Base-by-base conservation (phyloP, 2,888 invertebrate genomes). In the Drosophila recens region DNA sequence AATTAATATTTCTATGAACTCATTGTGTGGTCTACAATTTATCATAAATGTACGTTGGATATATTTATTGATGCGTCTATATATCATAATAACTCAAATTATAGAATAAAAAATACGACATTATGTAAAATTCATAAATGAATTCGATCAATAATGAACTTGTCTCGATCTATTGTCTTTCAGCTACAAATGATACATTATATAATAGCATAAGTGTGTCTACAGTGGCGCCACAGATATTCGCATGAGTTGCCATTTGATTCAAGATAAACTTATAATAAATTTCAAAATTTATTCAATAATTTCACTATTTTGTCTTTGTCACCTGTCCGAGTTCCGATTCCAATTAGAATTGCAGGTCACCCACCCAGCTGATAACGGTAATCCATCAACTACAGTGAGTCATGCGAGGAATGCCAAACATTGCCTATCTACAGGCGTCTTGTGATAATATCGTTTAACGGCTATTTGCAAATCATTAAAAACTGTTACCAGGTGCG, bases 401-500 rank as follows among this genome's bases (percentile, higher is more conserved):
- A 65, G 43, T 65, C 59, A 65, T 27, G 46, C 13, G n/a, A 34
- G 57, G 45, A 57, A 34, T 57, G 13, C 48, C 58, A n/a, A 11
- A 30, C 49, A 48, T 43, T 64, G 57, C 46, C 49, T 59, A 59
- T 59, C 40, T 17, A n/a, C 49, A 30, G 48, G 58, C 48, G 34
- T 30, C 30, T 8, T 3, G 8, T 15, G 51, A 65, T 64, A 57
- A 52, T 52, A 68, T 52, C 64, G 38, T 11, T 54, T 4, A 52
- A 10, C 53, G 23, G 36, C 36, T 45, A 45, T 52, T 62, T n/a
- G 56, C 11, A 51, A 72, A 42, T 64, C 69, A 71, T 77, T 49
- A 23, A 30, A 27, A 27, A 27, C 72, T 74, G 87, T 86, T 86
- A 74, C 79, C 82, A 82, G 65, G 75, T 67, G 65, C 52, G 20